Evolutionary conservation across 2,113 vertebrate genomes (phyloP).

Genomic region (Myanophis thanlyinensis): DNA sequence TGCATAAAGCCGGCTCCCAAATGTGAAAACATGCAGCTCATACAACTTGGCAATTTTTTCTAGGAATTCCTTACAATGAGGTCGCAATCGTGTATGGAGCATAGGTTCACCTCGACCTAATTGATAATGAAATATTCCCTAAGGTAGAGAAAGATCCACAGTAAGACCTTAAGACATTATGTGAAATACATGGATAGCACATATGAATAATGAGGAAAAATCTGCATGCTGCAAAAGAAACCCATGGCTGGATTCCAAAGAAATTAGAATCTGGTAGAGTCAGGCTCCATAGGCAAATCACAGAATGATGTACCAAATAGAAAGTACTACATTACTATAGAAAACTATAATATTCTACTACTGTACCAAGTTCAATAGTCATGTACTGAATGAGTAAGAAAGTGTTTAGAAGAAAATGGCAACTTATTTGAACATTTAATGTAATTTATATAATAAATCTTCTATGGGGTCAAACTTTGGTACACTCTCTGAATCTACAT

Average conservation of each 20-base stretch:
- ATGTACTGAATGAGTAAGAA: background rate
- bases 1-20: slow-evolving; percentile 96
- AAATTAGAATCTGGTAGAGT: background rate
- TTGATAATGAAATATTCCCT: slow-evolving; percentile 99
- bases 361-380: background rate
- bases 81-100: slow-evolving; percentile 94
- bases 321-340: background rate
- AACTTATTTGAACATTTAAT: background rate
- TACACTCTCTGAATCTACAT: background rate
- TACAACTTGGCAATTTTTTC: slow-evolving; percentile 95
- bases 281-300: background rate
- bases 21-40: slow-evolving; percentile 96
- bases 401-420: background rate
- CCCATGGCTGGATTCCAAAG: background rate
- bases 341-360: background rate
- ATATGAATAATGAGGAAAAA: background rate
- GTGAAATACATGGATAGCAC: background rate
- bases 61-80: slow-evolving; percentile 94
- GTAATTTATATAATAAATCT: background rate
- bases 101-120: slow-evolving; percentile 93
- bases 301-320: background rate
- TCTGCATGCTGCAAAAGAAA: background rate
- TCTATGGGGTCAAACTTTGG: background rate
- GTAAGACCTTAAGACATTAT: background rate
- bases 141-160: slow-evolving; percentile 19